Conservation (phyloP, 2,113 vertebrate species). For the Notechis scutatus region DNA sequence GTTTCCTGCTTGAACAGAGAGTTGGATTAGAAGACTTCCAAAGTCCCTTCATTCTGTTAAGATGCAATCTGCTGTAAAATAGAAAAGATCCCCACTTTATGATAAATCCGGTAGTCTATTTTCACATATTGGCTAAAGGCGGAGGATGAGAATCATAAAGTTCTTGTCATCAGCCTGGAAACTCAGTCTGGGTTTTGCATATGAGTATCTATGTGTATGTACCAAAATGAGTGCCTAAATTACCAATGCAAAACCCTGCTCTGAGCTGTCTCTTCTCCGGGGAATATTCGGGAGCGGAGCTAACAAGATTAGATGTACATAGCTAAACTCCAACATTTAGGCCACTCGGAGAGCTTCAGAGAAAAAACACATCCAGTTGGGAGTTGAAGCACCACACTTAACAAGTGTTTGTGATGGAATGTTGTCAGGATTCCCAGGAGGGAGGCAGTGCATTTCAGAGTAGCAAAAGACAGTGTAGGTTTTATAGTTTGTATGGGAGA, state of each 20-base stretch:
- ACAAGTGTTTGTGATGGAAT: too few relatives aligned
- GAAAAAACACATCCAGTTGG: conserved; percentile 43
- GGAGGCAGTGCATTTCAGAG: too few relatives aligned
- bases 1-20: too few relatives aligned
- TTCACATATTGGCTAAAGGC: too few relatives aligned
- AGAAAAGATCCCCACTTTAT: too few relatives aligned
- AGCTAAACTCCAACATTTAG: conserved; percentile 55
- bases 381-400: conserved; percentile 50
- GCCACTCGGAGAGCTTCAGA: conserved; percentile 53
- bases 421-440: too few relatives aligned
- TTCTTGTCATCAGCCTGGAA: neutral
- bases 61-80: too few relatives aligned
- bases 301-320: conserved; percentile 52
- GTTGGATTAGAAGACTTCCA: too few relatives aligned
- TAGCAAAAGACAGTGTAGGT: too few relatives aligned
- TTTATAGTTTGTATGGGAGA: too few relatives aligned
- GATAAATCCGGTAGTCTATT: too few relatives aligned
- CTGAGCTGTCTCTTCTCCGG: conserved; percentile 59
- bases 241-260: conserved; percentile 43
- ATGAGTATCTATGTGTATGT: neutral
- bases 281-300: conserved; percentile 50
- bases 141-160: neutral
- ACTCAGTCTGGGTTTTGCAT: neutral
- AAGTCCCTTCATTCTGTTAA: too few relatives aligned
- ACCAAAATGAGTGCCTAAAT: neutral